Base-by-base conservation (phyloP, 1,140 invertebrate genomes). In the Heliothis virescens region DNA sequence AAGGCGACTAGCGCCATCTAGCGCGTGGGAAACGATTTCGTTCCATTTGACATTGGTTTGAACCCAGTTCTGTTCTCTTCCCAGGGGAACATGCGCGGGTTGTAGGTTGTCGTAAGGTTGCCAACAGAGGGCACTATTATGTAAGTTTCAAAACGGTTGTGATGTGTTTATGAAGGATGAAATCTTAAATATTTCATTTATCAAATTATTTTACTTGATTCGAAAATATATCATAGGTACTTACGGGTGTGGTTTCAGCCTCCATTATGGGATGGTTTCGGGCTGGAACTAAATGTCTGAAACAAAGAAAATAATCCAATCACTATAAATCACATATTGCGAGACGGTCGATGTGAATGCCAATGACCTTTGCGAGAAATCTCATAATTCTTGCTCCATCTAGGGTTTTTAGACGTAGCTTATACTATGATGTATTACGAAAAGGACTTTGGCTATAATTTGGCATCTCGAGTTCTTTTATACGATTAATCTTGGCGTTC, bases 261-360 rank as follows among this genome's bases (percentile, higher is more conserved):
- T 80, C 75, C 91, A 91, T 92, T 69, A 65, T 88, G 75, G 79
- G 82, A 80, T 80, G 79, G 73, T 82, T 80, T 52, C 73, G 78
- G 78, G 81, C 87, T 74, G 85, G 85, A 89, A 90, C 84, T 71
- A 85, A 93, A 88, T 83, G 91, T 94, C 92, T 94, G 91, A 76
- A 92, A 90, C 85, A 76, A 63, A 79, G 86, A 84, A 86, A 87
- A 88, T 81, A 76, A 80, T 48, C 57, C 73, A 84, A 83, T 82
- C 67, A 76, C 52, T 50, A 65, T 34, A 79, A 76, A 76, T 79
- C 72, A 62, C 48, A 34, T 53, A 48, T 69, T 12, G 55, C 53
- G 41, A 69, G 50, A 62, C 72, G 77, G 62, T 79, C 71, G 77
- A 79, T 77, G 59, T 41, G 15, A 77, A 77, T 59, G 74, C 52